phyloP scores from a whole-genome alignment of 2,113 vertebrate species.

The Lophochroa leadbeateri region DNA sequence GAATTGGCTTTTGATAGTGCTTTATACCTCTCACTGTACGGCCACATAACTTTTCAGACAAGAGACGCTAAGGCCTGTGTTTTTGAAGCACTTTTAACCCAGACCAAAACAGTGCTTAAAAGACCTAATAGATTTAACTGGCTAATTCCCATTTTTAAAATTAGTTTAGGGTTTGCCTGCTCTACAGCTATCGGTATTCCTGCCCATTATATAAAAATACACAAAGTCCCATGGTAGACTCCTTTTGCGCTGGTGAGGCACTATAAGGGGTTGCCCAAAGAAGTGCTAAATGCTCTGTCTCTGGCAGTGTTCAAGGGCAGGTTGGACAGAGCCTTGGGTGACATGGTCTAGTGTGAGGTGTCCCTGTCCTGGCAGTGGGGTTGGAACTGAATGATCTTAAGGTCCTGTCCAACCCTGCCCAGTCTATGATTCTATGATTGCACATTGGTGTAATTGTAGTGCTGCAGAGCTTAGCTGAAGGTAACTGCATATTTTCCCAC shows the following conservation, averaged over 20 bases:
- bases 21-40: not conserved
- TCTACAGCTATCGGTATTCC: not conserved
- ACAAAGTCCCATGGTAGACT: too few relatives aligned
- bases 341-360: too few relatives aligned
- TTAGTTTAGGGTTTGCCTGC: not conserved
- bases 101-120: not conserved
- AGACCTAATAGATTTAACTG: not conserved
- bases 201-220: not conserved
- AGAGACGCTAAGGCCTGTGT: not conserved
- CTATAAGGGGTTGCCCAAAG: too few relatives aligned
- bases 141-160: not conserved
- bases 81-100: not conserved
- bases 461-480: not conserved
- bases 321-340: too few relatives aligned
- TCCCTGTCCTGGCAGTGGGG: too few relatives aligned
- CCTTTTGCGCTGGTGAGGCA: too few relatives aligned
- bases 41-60: not conserved
- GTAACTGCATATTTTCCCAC: not conserved
- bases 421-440: not conserved
- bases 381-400: not conserved
- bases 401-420: not conserved
- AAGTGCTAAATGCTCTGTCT: too few relatives aligned
- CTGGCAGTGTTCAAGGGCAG: too few relatives aligned
- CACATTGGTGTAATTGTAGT: not conserved
- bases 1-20: not conserved